Percentiles rank a stretch among this genome's conserved stretches.
These are phyloP conservation scores for Sarcophaga rosellei DNA, from an alignment of 2,888 invertebrate genomes.

Conservation along the genomic window DNA sequence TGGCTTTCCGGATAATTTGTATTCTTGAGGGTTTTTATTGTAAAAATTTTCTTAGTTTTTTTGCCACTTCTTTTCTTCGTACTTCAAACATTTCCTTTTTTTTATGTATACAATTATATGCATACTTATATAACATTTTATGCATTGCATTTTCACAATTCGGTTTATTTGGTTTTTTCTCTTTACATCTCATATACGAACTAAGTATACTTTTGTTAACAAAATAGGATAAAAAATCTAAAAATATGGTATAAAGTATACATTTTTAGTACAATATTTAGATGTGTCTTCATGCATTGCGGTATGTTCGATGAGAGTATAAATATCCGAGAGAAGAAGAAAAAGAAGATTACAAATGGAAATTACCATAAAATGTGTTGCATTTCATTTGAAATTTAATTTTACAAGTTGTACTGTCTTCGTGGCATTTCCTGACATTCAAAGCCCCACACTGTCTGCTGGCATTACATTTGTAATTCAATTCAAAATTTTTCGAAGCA, in stretches of 20 bases:
- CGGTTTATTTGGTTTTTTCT: too few relatives aligned
- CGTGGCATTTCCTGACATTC: constrained; percentile 11
- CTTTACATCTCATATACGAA: too few relatives aligned
- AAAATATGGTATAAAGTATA: constrained; percentile 15
- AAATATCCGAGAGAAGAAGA: background rate
- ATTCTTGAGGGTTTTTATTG: constrained; percentile 77
- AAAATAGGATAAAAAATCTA: background rate
- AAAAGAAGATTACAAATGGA: background rate
- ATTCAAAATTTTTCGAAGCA: constrained; percentile 40
- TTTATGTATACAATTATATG: constrained; percentile 68
- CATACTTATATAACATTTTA: constrained; percentile 5
- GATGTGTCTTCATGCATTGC: constrained; percentile 5
- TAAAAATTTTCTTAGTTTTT: constrained; percentile 66
- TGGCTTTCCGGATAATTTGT: constrained; percentile 76
- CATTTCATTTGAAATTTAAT: constrained; percentile 51
- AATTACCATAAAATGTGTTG: constrained; percentile 50
- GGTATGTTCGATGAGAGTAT: background rate
- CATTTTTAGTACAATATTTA: constrained; percentile 27
- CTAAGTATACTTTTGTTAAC: constrained; percentile 19
- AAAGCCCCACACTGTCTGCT: background rate
- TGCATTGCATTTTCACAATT: constrained; percentile 29
- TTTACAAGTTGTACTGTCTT: background rate
- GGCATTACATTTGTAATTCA: constrained; percentile 16
- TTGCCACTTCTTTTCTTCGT: constrained; percentile 27
- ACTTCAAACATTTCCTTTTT: background rate